These are phyloP conservation scores for Apodemia mormo DNA, from an alignment of 2,888 invertebrate genomes.

Conservation along the genomic window DNA sequence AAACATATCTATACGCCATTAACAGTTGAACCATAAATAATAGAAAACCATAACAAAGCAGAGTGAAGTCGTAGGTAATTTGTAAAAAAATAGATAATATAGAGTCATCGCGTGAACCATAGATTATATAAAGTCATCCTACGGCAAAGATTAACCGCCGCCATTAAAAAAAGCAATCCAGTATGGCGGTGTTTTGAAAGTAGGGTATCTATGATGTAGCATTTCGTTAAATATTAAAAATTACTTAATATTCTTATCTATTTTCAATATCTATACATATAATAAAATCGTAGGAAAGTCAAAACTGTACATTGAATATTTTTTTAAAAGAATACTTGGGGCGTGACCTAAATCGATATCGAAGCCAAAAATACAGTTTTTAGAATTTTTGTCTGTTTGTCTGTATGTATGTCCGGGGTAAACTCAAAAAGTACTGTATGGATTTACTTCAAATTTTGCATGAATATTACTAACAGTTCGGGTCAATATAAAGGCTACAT, in stretches of 20 bases:
- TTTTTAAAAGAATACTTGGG: too few relatives aligned
- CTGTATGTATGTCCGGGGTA: too few relatives aligned
- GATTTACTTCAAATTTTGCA: too few relatives aligned
- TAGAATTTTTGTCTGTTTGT: too few relatives aligned
- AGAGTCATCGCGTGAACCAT: slow-evolving; percentile 72
- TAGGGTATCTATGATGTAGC: slow-evolving; percentile 39
- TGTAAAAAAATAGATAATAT: slow-evolving; percentile 67
- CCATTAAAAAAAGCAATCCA: slow-evolving; percentile 63
- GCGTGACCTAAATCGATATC: too few relatives aligned
- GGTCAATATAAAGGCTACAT: too few relatives aligned
- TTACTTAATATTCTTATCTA: not conserved
- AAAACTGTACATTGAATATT: too few relatives aligned
- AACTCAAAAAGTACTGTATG: too few relatives aligned
- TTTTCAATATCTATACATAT: not conserved
- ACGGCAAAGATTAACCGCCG: slow-evolving; percentile 57
- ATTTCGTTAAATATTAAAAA: not conserved
- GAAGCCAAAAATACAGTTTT: too few relatives aligned
- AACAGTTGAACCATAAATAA: not conserved
- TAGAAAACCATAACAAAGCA: slow-evolving; percentile 28
- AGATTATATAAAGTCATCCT: slow-evolving; percentile 78
- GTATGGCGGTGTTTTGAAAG: slow-evolving; percentile 59
- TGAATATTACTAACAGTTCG: too few relatives aligned
- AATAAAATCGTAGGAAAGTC: too few relatives aligned
- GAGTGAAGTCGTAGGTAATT: slow-evolving; percentile 41
- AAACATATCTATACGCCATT: not conserved